phyloP scores from a whole-genome alignment of 30 jellyfish, hydroid and myxozoan species.

The Nemopilema nomurai region DNA sequence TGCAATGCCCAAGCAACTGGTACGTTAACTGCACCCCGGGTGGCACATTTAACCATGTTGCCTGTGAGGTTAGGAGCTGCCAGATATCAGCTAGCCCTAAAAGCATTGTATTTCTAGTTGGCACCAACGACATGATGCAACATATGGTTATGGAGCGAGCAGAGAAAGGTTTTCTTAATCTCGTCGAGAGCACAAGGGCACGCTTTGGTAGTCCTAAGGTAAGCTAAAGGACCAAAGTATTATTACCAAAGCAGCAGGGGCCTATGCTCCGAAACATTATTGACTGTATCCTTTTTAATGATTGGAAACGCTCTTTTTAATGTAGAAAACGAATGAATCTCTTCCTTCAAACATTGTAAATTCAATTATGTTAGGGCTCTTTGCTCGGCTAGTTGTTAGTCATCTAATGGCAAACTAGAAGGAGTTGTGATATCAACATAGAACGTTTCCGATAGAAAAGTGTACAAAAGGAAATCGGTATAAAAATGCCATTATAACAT shows the following conservation, averaged over 20 bases:
- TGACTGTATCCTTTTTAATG: background rate
- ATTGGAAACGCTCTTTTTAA: too few species aligned
- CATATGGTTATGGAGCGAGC: background rate
- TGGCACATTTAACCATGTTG: background rate
- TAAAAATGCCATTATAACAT: too few species aligned
- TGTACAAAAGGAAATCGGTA: too few species aligned
- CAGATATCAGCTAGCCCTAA: background rate
- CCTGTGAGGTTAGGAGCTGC: background rate
- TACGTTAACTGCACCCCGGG: constrained; percentile 22
- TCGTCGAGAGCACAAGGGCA: background rate
- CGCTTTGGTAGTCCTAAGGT: constrained; percentile 7
- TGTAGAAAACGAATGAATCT: too few species aligned
- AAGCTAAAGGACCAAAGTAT: background rate
- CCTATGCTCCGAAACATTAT: background rate
- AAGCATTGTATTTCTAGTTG: background rate
- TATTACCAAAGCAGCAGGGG: background rate
- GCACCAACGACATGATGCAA: constrained; percentile 30
- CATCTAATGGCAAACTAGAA: too few species aligned
- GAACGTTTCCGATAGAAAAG: too few species aligned
- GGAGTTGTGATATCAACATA: too few species aligned
- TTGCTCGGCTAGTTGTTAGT: too few species aligned
- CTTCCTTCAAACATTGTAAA: too few species aligned
- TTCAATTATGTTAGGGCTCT: too few species aligned
- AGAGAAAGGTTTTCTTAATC: background rate
- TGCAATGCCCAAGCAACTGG: background rate